These are phyloP conservation scores for Boleophthalmus pectinirostris DNA, from an alignment of 2,113 vertebrate species.

Conservation along the genomic window DNA sequence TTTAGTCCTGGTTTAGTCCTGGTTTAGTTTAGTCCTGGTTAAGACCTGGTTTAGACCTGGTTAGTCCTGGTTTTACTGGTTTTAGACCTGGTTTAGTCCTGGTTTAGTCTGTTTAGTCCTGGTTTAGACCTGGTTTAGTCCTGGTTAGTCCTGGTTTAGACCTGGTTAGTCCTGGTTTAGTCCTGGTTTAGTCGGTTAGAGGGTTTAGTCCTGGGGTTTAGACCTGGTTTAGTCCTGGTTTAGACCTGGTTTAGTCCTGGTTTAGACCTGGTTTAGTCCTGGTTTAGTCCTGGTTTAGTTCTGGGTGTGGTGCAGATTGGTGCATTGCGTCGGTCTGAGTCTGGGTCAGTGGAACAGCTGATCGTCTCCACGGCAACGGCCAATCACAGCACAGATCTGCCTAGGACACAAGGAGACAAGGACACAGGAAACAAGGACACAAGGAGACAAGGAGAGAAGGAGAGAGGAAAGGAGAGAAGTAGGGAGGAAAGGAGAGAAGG, in stretches of 20 bases:
- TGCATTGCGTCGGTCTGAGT: constrained; percentile 11
- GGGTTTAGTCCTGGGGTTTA: background rate
- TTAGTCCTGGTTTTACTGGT: no score
- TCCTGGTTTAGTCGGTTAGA: background rate
- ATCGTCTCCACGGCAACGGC: constrained; percentile 2
- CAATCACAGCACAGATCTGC: background rate
- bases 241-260: background rate
- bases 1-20: background rate
- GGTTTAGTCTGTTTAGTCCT: background rate
- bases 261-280: constrained; percentile 1
- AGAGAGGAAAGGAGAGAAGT: background rate
- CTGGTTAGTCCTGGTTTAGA: background rate
- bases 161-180: background rate
- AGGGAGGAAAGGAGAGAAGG: no score
- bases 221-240: background rate
- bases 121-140: background rate
- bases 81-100: constrained; percentile 4
- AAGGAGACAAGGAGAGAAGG: background rate
- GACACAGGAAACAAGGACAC: background rate
- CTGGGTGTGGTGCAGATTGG: constrained; percentile 1
- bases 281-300: background rate
- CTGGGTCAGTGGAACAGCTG: constrained; percentile 14
- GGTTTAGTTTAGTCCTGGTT: background rate
- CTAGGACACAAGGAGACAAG: background rate
- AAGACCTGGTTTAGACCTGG: background rate